Percentiles rank a stretch among this genome's conserved stretches.
phyloP scores from a whole-genome alignment of 1,140 invertebrate species.

The Bacillus rossius region DNA sequence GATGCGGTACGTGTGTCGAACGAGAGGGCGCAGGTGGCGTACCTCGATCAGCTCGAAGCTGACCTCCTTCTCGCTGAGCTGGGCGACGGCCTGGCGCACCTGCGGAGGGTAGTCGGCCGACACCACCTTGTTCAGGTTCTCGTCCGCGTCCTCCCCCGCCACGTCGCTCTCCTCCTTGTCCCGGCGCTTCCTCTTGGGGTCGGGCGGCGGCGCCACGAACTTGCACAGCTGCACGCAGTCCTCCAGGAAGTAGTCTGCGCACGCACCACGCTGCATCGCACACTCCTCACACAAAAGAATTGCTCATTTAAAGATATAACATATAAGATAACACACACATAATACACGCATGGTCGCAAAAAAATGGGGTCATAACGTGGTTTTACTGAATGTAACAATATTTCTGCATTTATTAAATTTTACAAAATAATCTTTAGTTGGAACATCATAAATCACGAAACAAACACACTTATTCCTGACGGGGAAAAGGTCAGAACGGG shows the following conservation, averaged over 20 bases:
- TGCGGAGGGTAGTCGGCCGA: slow-evolving; percentile 48
- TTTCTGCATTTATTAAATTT: too few relatives aligned
- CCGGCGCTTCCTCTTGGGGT: slow-evolving; percentile 56
- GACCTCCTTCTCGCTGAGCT: slow-evolving; percentile 83
- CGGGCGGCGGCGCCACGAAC: slow-evolving; percentile 69
- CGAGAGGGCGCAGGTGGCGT: too few relatives aligned
- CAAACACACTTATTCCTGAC: too few relatives aligned
- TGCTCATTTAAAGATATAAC: too few relatives aligned
- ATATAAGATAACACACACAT: too few relatives aligned
- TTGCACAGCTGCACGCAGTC: slow-evolving; percentile 78
- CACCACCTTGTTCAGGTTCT: slow-evolving; percentile 68
- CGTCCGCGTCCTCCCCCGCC: slow-evolving; percentile 58
- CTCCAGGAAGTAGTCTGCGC: slow-evolving; percentile 79
- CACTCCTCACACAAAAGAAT: too few relatives aligned
- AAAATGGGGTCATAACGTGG: too few relatives aligned
- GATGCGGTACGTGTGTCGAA: too few relatives aligned
- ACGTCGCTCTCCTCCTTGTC: slow-evolving; percentile 57
- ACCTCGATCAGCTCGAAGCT: slow-evolving; percentile 86
- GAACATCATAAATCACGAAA: not conserved
- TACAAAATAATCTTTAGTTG: too few relatives aligned
- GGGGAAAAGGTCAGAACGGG: too few relatives aligned
- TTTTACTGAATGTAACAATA: too few relatives aligned
- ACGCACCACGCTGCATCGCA: slow-evolving; percentile 2
- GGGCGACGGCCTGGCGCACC: slow-evolving; percentile 65
- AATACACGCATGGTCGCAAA: not conserved